phyloP scores from a whole-genome alignment of 2,113 vertebrate species.

The Trochalopteron elliotii region DNA sequence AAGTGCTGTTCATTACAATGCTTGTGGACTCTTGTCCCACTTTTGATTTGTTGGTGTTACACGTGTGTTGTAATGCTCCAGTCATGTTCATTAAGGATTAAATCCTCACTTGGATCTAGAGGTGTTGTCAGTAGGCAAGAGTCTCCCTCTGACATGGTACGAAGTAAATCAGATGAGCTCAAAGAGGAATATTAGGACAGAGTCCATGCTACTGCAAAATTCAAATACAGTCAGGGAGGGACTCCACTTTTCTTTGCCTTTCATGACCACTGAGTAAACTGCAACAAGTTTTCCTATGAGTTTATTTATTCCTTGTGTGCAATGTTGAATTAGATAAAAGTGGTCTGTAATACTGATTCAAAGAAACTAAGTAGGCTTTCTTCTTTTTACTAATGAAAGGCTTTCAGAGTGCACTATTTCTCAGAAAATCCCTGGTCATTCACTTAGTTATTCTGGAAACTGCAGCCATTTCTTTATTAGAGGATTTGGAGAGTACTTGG shows the following conservation, averaged over 20 bases:
- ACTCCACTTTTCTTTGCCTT: not conserved
- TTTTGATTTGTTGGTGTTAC: not conserved
- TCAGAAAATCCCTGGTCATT: not conserved
- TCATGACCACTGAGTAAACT: not conserved
- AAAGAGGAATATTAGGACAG: not conserved
- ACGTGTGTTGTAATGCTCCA: not conserved
- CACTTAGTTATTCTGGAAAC: not conserved
- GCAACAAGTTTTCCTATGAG: not conserved
- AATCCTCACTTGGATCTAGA: conserved; percentile 1
- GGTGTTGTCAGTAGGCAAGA: not conserved
- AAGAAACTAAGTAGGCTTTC: not conserved
- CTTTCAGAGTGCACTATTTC: not conserved
- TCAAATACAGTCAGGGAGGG: not conserved
- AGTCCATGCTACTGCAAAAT: not conserved
- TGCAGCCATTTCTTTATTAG: not conserved
- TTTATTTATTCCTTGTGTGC: not conserved
- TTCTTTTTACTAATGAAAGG: not conserved
- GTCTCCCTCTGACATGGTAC: not conserved
- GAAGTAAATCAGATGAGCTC: conserved; percentile 43
- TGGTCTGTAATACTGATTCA: not conserved
- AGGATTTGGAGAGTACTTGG: not conserved
- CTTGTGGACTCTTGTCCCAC: not conserved
- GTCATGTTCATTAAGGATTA: not conserved
- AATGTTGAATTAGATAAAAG: not conserved
- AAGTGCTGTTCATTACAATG: not conserved